These are phyloP conservation scores for Psephotus haematonotus DNA, from an alignment of 2,113 vertebrate genomes.

Conservation along the genomic window DNA sequence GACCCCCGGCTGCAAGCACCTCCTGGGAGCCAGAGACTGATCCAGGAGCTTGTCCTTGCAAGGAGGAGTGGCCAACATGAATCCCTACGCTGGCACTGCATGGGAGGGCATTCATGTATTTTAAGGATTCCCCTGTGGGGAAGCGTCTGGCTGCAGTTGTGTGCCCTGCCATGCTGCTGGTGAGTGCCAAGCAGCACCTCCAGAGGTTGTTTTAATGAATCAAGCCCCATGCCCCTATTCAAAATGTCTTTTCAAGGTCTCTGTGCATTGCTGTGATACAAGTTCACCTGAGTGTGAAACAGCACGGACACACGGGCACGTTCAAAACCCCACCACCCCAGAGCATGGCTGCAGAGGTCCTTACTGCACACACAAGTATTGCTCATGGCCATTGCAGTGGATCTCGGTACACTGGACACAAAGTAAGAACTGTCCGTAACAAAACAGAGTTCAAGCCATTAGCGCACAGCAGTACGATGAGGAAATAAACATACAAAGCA, in stretches of 20 bases:
- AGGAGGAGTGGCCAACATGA: neutral
- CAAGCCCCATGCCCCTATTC: neutral
- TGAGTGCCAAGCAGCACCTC: neutral
- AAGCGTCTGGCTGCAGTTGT: neutral
- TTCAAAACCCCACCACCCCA: neutral
- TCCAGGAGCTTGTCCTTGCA: neutral
- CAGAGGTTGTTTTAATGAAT: conserved; percentile 71
- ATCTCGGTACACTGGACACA: conserved; percentile 45
- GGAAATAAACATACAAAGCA: conserved; percentile 52
- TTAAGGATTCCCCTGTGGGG: neutral
- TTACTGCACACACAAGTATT: neutral
- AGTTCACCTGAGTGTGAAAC: neutral
- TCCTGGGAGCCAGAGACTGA: neutral
- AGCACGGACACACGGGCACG: neutral
- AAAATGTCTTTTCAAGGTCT: neutral
- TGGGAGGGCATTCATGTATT: rapidly evolving
- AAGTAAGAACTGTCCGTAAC: conserved; percentile 30
- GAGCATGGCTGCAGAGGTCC: conserved; percentile 9
- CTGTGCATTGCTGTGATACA: neutral
- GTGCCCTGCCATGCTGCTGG: neutral
- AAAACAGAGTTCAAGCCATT: conserved; percentile 65
- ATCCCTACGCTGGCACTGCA: rapidly evolving
- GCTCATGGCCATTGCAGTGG: neutral
- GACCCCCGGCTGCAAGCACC: neutral
- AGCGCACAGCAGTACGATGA: conserved; percentile 64